Evolutionary conservation across 2,113 vertebrate species (phyloP).

Genomic region (Canis aureus): DNA sequence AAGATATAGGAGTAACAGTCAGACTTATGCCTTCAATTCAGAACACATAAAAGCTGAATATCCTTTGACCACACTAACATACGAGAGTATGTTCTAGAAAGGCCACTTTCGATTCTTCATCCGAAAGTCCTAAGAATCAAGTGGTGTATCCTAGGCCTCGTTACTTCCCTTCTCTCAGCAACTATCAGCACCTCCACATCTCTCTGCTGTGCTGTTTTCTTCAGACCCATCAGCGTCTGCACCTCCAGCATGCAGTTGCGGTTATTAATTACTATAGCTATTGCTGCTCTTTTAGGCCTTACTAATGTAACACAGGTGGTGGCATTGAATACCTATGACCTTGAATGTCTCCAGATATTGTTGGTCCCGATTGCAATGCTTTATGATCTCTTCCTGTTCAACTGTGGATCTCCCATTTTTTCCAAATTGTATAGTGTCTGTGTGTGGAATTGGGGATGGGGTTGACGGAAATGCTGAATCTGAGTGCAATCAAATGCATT

Average conservation of each 20-base stretch:
- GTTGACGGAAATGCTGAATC: not conserved
- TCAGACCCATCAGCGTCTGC: not conserved
- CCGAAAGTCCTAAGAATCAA: not conserved
- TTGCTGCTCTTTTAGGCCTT: not conserved
- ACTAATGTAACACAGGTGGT: conserved; percentile 24
- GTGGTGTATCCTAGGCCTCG: not conserved
- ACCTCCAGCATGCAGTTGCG: not conserved
- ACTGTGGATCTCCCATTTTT: not conserved
- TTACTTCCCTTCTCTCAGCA: not conserved
- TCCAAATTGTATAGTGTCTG: not conserved
- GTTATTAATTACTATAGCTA: conserved; percentile 44
- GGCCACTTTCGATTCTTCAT: not conserved
- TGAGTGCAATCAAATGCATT: not conserved
- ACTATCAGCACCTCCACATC: not conserved
- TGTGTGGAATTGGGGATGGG: not conserved
- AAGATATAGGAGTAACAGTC: not conserved
- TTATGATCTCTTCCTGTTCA: not conserved
- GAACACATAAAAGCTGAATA: not conserved
- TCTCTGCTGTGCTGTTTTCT: not conserved
- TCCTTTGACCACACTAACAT: not conserved
- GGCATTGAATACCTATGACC: not conserved
- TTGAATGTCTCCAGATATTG: not conserved
- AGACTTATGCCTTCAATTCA: not conserved
- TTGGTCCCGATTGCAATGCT: not conserved
- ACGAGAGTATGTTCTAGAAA: not conserved